phyloP scores from a whole-genome alignment of 2,888 invertebrate species.

The Tipula helvola region DNA sequence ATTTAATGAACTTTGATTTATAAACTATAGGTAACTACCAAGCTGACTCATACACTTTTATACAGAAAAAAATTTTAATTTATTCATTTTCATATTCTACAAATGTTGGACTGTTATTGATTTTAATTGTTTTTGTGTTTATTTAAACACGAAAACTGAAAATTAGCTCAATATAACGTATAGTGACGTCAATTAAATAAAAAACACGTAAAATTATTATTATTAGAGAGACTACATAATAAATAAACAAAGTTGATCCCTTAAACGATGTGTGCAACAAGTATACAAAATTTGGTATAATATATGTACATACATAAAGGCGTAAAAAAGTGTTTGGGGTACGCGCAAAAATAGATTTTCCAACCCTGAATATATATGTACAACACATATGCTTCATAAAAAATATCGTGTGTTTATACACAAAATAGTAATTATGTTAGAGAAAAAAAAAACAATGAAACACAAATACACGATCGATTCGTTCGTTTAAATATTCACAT shows the following conservation, averaged over 20 bases:
- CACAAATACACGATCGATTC: background rate
- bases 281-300: background rate
- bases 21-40: background rate
- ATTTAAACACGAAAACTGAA: background rate
- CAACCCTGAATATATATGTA: background rate
- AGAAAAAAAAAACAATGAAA: background rate
- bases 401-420: background rate
- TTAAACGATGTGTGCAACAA: background rate
- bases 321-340: too few relatives aligned
- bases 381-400: background rate
- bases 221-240: background rate
- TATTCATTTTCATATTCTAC: too few relatives aligned
- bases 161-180: background rate
- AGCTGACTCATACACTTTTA: too few relatives aligned
- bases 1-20: background rate
- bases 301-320: too few relatives aligned
- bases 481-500: background rate
- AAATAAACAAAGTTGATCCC: background rate
- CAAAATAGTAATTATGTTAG: background rate
- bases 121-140: background rate
- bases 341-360: background rate
- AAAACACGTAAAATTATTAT: background rate
- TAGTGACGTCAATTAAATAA: background rate
- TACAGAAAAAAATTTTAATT: too few relatives aligned
- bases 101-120: background rate